Percentiles rank a stretch among this genome's conserved stretches.
These are phyloP conservation scores for Mormyrus proboscirostris DNA, from an alignment of 2,797 vertebrate species.

Conservation along the genomic window DNA sequence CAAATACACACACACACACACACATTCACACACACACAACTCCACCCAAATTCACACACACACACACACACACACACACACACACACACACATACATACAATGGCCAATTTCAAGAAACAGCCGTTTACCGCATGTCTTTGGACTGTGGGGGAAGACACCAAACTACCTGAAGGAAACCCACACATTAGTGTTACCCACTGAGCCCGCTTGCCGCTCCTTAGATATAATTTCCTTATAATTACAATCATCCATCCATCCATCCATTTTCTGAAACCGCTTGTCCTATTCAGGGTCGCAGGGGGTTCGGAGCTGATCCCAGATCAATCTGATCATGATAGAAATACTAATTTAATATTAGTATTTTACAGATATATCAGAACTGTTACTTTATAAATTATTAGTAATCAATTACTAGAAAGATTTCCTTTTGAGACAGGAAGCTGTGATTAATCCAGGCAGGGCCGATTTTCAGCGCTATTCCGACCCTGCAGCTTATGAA, in stretches of 20 bases:
- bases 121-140: neutral
- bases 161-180: neutral
- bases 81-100: neutral
- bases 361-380: neutral
- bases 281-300: neutral
- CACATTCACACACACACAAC: neutral
- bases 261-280: neutral
- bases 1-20: neutral
- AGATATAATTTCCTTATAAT: neutral
- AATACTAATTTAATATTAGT: neutral
- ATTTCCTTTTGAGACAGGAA: neutral
- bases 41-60: neutral
- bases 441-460: neutral
- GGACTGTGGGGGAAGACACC: neutral
- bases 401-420: neutral
- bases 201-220: neutral
- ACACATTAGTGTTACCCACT: neutral
- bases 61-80: neutral
- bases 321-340: neutral
- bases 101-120: neutral
- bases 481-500: neutral
- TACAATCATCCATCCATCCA: neutral
- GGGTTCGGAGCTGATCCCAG: neutral
- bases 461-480: neutral
- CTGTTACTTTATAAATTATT: neutral